Conservation (phyloP, 2,888 invertebrate genomes). For the Stratiomys singularior region DNA sequence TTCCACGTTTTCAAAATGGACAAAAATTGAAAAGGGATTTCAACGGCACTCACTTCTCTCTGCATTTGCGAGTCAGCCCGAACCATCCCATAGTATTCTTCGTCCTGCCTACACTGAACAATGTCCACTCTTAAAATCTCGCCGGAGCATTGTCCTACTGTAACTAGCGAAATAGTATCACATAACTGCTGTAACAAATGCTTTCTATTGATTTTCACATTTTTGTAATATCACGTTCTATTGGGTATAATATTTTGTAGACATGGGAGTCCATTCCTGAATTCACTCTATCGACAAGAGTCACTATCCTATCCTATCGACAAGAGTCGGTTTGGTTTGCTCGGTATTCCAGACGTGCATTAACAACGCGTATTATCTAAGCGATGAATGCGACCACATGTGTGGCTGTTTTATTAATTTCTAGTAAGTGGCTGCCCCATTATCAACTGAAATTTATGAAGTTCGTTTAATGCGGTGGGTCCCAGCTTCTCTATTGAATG, state of each 20-base stretch:
- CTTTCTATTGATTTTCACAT: neutral
- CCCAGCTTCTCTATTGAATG: neutral
- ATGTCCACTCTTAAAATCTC: too few relatives aligned
- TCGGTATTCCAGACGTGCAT: neutral
- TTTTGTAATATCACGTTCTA: neutral
- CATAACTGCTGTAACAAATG: too few relatives aligned
- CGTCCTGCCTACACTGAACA: too few relatives aligned
- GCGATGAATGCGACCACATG: neutral
- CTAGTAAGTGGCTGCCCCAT: neutral
- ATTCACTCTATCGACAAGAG: neutral
- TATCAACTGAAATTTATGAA: neutral
- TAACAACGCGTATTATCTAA: neutral
- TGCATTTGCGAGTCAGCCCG: too few relatives aligned
- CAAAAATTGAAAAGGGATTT: too few relatives aligned
- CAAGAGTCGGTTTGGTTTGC: too few relatives aligned
- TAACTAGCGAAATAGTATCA: too few relatives aligned
- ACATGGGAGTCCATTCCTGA: neutral
- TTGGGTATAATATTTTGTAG: neutral
- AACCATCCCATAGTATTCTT: too few relatives aligned
- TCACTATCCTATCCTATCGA: neutral
- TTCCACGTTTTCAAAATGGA: too few relatives aligned
- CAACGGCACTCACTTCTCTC: too few relatives aligned
- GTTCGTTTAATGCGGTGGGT: neutral
- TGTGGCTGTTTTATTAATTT: slow-evolving; percentile 11
- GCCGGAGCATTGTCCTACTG: too few relatives aligned